These are phyloP conservation scores for Tragelaphus imberbis DNA, from an alignment of 2,113 vertebrate genomes.

Conservation along the genomic window DNA sequence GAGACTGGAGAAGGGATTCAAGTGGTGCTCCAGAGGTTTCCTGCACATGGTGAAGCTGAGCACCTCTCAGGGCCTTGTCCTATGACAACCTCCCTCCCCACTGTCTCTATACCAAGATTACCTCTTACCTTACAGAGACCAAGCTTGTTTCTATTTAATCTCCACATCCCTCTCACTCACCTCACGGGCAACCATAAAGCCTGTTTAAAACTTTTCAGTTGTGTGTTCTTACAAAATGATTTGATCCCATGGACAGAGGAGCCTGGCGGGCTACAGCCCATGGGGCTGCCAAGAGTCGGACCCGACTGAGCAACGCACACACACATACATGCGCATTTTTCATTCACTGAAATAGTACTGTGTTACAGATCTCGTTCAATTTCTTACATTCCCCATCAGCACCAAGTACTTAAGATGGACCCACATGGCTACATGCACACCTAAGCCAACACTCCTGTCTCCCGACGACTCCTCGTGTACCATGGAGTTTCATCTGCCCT, in stretches of 20 bases:
- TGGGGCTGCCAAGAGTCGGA: neutral
- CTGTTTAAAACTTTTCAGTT: neutral
- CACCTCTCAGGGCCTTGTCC: neutral
- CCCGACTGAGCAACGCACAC: neutral
- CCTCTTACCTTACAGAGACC: neutral
- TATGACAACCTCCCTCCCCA: neutral
- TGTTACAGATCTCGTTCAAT: neutral
- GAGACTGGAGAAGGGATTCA: neutral
- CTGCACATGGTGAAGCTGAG: fast-evolving
- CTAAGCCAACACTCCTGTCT: neutral
- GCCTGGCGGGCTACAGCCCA: neutral
- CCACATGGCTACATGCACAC: fast-evolving
- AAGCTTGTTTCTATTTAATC: neutral
- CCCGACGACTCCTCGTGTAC: fast-evolving
- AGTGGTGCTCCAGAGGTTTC: neutral
- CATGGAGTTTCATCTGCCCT: neutral
- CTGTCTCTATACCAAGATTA: neutral
- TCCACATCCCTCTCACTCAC: neutral
- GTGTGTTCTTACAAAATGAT: neutral
- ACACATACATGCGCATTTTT: neutral
- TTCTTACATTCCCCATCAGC: neutral
- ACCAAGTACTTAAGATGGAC: neutral
- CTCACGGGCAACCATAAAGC: neutral
- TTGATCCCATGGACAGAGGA: neutral
- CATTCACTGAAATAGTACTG: no score